phyloP scores from a whole-genome alignment of 2,888 invertebrate species.

The Perizoma affinitatum region DNA sequence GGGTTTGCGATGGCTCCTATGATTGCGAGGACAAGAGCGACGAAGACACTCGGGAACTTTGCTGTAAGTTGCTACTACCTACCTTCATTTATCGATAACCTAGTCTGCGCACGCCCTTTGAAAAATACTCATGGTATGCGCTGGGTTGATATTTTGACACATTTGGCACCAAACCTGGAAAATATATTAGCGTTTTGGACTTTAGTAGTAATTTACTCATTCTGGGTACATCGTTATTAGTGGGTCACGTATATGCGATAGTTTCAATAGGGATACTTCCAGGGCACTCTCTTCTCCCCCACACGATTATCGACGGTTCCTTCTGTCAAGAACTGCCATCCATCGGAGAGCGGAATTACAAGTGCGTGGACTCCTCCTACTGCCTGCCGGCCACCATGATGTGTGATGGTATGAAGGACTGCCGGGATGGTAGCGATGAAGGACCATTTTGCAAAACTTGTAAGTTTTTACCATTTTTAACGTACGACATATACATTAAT shows the following conservation, averaged over 20 bases:
- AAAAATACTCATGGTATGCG: background rate
- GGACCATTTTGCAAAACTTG: slow-evolving; percentile 66
- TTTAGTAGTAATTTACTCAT: too few species aligned
- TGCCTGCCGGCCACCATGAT: slow-evolving; percentile 86
- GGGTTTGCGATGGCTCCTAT: slow-evolving; percentile 87
- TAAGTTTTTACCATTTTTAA: too few species aligned
- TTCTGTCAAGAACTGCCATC: slow-evolving; percentile 45
- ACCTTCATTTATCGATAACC: background rate
- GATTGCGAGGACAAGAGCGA: slow-evolving; percentile 91
- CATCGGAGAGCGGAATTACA: slow-evolving; percentile 43
- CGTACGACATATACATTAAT: too few species aligned
- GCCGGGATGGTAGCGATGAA: slow-evolving; percentile 90
- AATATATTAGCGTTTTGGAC: too few species aligned
- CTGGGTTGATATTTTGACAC: too few species aligned
- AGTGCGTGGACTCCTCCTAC: slow-evolving; percentile 61
- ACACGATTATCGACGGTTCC: slow-evolving; percentile 44
- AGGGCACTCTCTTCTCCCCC: slow-evolving; percentile 53
- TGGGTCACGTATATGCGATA: background rate
- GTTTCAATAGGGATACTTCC: slow-evolving; percentile 3
- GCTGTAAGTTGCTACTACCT: slow-evolving; percentile 52
- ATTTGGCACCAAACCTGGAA: too few species aligned
- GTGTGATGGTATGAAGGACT: slow-evolving; percentile 88
- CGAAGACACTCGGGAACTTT: slow-evolving; percentile 72
- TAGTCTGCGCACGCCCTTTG: too few species aligned
- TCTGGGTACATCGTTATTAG: too few species aligned